Conservation (phyloP, 2,888 invertebrate species). For the Choristoneura rosaceana region DNA sequence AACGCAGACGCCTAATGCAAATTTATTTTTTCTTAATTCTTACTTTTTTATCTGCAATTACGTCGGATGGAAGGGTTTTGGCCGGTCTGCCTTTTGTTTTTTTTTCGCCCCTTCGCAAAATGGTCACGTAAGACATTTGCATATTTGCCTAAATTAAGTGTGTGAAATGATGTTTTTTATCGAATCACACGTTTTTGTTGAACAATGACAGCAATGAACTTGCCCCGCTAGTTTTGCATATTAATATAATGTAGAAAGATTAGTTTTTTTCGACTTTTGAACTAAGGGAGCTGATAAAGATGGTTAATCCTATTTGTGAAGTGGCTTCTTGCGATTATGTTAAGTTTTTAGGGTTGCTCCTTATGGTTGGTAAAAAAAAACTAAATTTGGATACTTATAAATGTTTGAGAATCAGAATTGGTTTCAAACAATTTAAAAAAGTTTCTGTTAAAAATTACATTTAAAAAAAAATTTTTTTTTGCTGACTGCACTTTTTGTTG, state of each 20-base stretch:
- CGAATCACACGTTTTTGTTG: slow-evolving; percentile 79
- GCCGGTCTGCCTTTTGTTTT: slow-evolving; percentile 76
- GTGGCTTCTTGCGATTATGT: slow-evolving; percentile 34
- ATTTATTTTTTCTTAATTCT: slow-evolving; percentile 73
- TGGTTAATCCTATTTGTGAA: slow-evolving; percentile 37
- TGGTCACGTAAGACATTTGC: slow-evolving; percentile 83
- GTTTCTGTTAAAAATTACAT: too few species aligned
- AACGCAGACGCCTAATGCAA: slow-evolving; percentile 75
- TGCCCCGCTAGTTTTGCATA: slow-evolving; percentile 67
- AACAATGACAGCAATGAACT: slow-evolving; percentile 70
- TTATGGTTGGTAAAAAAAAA: too few species aligned
- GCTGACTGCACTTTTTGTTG: too few species aligned
- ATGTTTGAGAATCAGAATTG: too few species aligned
- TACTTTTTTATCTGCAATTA: slow-evolving; percentile 76
- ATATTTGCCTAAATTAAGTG: slow-evolving; percentile 80
- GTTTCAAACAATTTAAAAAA: too few species aligned
- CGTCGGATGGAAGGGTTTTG: slow-evolving; percentile 76
- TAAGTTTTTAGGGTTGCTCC: slow-evolving; percentile 19
- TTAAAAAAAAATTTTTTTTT: too few species aligned
- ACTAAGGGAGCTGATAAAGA: slow-evolving; percentile 16
- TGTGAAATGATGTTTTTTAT: slow-evolving; percentile 73
- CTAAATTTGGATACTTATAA: too few species aligned
- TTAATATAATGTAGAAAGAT: slow-evolving; percentile 65
- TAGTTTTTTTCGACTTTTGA: slow-evolving; percentile 59
- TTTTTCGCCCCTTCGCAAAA: slow-evolving; percentile 79